Conservation (phyloP, 2,888 invertebrate species). For the Steinernema scapterisci region DNA sequence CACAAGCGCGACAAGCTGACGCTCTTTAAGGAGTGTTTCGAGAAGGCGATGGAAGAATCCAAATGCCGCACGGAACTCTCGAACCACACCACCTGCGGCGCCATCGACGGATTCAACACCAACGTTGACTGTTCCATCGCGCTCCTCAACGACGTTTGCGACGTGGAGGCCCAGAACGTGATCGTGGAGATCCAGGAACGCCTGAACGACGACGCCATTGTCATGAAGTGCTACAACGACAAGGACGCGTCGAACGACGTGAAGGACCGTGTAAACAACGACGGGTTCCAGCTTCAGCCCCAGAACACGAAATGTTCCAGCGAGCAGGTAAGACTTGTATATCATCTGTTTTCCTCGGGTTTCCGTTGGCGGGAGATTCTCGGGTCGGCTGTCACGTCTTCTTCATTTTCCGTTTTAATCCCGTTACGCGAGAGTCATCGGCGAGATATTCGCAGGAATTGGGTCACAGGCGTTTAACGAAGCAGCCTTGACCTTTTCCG, state of each 20-base stretch:
- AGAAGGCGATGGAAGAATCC: slow-evolving; percentile 40
- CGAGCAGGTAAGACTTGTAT: slow-evolving; percentile 39
- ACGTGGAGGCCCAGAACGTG: slow-evolving; percentile 60
- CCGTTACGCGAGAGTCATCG: background rate
- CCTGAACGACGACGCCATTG: slow-evolving; percentile 52
- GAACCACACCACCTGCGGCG: slow-evolving; percentile 45
- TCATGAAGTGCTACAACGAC: slow-evolving; percentile 43
- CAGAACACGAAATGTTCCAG: slow-evolving; percentile 38
- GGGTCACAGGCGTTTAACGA: slow-evolving; percentile 1
- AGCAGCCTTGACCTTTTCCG: slow-evolving; percentile 26
- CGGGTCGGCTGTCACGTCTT: slow-evolving; percentile 14
- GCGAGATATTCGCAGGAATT: background rate
- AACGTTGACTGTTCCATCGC: slow-evolving; percentile 62
- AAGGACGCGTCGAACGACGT: slow-evolving; percentile 7
- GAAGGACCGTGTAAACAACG: slow-evolving; percentile 35
- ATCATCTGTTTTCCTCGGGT: background rate
- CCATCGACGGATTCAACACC: slow-evolving; percentile 58
- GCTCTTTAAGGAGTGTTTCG: slow-evolving; percentile 53
- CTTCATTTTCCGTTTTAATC: background rate
- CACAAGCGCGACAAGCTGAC: slow-evolving; percentile 49
- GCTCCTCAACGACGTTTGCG: slow-evolving; percentile 61
- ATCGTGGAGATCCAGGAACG: slow-evolving; percentile 58
- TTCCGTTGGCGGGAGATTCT: slow-evolving; percentile 2
- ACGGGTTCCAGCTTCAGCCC: slow-evolving; percentile 43
- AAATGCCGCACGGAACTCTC: slow-evolving; percentile 26